A percentile compares a stretch with the other conserved stretches of the same genome.
phyloP scores from a whole-genome alignment of 53 echinoderm and acorn worm species.

The Holothuria scabra region DNA sequence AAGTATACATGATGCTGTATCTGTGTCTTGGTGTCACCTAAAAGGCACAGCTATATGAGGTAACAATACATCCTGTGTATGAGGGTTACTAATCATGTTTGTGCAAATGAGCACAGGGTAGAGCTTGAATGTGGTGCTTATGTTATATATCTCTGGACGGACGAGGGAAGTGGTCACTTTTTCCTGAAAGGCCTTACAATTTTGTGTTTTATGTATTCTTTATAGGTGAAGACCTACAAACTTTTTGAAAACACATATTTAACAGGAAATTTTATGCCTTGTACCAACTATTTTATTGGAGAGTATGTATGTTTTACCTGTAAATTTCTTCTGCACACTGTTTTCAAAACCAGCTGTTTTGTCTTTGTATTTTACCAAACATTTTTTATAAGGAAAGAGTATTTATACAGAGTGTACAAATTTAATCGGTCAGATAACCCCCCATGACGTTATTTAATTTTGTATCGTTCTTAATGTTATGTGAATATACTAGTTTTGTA shows the following conservation, averaged over 20 bases:
- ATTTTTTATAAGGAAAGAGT: neutral
- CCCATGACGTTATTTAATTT: conserved; percentile 22
- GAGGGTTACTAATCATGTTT: too few species aligned
- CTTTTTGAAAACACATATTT: neutral
- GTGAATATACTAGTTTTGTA: too few species aligned
- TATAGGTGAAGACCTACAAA: neutral
- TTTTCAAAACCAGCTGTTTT: neutral
- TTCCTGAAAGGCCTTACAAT: too few species aligned
- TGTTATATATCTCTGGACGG: too few species aligned
- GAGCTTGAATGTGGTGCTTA: too few species aligned
- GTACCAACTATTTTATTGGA: neutral
- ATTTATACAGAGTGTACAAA: conserved; percentile 30
- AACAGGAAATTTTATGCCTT: conserved; percentile 1
- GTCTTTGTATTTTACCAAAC: neutral
- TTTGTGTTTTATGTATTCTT: neutral
- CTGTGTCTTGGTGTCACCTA: too few species aligned
- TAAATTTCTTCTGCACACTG: conserved; percentile 21
- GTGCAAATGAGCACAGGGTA: too few species aligned
- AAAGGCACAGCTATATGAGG: too few species aligned
- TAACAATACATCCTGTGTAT: too few species aligned
- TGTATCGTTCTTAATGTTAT: too few species aligned
- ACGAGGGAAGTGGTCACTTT: too few species aligned
- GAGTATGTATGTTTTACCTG: neutral
- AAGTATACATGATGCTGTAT: too few species aligned
- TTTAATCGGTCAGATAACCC: conserved; percentile 19